Evolutionary conservation across 1,140 invertebrate genomes (phyloP).

Genomic region (Portunus trituberculatus): DNA sequence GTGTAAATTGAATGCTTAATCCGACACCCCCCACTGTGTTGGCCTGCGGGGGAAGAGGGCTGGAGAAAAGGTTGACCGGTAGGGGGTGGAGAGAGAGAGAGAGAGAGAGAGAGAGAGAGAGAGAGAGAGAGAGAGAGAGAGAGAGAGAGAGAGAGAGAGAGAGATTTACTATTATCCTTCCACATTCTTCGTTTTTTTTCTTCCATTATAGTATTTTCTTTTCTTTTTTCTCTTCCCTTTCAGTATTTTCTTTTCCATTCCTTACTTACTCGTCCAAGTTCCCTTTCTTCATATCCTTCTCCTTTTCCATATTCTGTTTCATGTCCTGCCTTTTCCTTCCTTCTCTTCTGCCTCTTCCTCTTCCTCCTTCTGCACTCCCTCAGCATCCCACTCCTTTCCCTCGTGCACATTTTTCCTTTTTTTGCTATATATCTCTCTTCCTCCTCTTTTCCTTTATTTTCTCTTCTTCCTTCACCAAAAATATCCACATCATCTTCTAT

Average conservation of each 20-base stretch:
- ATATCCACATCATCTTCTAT: neutral
- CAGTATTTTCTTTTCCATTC: neutral
- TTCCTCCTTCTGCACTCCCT: neutral
- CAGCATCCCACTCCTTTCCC: neutral
- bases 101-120: too few relatives aligned
- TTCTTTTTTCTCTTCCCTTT: neutral
- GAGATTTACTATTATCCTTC: neutral
- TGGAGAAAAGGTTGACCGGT: too few relatives aligned
- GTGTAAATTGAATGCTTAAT: constrained; percentile 15
- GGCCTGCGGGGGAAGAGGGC: too few relatives aligned
- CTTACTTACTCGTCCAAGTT: neutral
- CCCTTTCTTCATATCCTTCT: neutral
- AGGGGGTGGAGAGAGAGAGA: too few relatives aligned
- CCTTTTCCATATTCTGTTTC: neutral
- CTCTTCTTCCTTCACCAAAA: neutral
- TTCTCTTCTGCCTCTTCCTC: neutral
- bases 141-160: constrained; percentile 11
- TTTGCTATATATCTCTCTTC: neutral
- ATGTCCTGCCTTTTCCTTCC: neutral
- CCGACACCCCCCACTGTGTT: neutral
- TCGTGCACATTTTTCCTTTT: neutral
- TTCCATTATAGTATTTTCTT: too few relatives aligned
- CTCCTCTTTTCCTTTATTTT: neutral
- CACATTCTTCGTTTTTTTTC: too few relatives aligned
- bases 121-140: neutral